phyloP scores from a whole-genome alignment of 2,113 vertebrate genomes.

The Pelvicachromis taeniatus region DNA sequence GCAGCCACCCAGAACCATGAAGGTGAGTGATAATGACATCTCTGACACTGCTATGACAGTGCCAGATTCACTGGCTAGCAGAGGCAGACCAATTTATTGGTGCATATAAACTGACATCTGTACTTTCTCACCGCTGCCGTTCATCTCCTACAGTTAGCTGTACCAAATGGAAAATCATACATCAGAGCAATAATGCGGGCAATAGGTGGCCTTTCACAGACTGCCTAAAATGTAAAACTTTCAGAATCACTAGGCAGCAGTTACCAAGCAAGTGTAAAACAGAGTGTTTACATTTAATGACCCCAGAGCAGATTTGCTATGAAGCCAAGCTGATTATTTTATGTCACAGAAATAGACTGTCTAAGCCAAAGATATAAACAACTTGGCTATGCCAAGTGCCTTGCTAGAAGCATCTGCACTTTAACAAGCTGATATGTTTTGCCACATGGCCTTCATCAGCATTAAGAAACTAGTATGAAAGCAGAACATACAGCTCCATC shows the following conservation, averaged over 20 bases:
- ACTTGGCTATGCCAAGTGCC: not conserved
- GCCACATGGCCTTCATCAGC: not conserved
- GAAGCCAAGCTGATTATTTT: not conserved
- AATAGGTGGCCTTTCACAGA: not conserved
- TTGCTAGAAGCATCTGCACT: not conserved
- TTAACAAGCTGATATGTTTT: not conserved
- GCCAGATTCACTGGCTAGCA: not conserved
- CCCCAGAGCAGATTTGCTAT: not conserved
- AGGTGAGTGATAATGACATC: slow-evolving; percentile 35
- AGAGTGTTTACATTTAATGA: not conserved
- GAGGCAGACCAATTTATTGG: not conserved
- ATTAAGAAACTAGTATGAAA: not conserved
- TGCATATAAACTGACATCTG: slow-evolving; percentile 11
- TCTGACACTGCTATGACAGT: slow-evolving; percentile 3
- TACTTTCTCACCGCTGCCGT: not conserved
- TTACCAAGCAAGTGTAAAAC: not conserved
- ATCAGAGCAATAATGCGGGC: not conserved
- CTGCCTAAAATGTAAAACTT: not conserved
- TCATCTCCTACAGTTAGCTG: not conserved
- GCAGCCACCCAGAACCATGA: slow-evolving; percentile 13
- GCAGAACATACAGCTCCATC: not conserved
- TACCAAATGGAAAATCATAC: not conserved
- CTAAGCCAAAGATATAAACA: not conserved
- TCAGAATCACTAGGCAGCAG: not conserved
- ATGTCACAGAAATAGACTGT: not conserved